Conservation (phyloP, 1,140 invertebrate species). For the Trichonephila inaurata region DNA sequence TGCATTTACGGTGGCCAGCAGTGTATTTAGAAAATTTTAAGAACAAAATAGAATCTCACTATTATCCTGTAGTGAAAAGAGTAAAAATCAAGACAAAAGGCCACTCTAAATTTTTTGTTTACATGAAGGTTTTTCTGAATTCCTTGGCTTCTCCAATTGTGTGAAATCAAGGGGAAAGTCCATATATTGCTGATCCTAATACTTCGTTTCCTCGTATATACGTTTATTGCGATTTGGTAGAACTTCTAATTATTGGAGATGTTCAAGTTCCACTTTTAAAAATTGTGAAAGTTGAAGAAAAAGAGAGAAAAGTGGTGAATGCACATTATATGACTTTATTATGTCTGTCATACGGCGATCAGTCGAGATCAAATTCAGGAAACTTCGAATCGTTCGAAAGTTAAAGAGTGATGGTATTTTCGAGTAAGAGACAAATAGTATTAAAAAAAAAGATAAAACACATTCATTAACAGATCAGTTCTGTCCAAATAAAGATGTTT, state of each 20-base stretch:
- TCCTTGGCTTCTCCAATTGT: neutral
- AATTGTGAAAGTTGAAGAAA: neutral
- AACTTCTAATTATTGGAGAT: neutral
- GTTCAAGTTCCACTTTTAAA: neutral
- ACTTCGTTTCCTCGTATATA: neutral
- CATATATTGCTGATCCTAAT: neutral
- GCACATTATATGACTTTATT: too few relatives aligned
- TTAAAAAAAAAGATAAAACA: too few relatives aligned
- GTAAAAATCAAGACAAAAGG: slow-evolving; percentile 20
- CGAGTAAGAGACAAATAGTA: too few relatives aligned
- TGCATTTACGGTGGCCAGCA: too few relatives aligned
- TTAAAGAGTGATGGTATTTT: too few relatives aligned
- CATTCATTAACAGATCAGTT: too few relatives aligned
- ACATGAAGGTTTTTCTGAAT: neutral
- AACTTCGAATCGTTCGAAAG: too few relatives aligned
- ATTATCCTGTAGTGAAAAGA: slow-evolving; percentile 5
- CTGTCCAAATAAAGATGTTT: too few relatives aligned
- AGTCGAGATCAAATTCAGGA: too few relatives aligned
- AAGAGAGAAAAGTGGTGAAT: neutral
- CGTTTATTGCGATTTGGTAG: neutral
- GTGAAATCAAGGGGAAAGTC: neutral
- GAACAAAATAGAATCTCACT: neutral
- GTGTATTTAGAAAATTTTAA: neutral
- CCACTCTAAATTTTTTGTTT: neutral
- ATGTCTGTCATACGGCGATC: too few relatives aligned